Evolutionary conservation across 2,113 vertebrate species (phyloP), one percentile per base, ranked within the genome.

Genomic region (Nesoenas mayeri): DNA sequence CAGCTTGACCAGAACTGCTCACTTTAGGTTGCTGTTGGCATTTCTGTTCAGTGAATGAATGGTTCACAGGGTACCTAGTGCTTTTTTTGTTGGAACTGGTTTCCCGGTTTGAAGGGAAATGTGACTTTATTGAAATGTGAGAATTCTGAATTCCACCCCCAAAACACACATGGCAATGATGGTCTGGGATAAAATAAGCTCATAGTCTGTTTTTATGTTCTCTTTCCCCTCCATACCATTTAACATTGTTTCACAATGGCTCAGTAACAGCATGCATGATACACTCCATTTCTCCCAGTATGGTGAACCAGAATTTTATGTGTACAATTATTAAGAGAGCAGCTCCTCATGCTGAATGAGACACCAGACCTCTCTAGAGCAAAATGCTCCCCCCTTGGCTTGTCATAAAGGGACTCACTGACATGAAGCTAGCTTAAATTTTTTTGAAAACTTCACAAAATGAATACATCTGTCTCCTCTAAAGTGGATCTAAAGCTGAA

Each of bases 41-140:
- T 53, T 72, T 62, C 71, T 85, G 67, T 28, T 77, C 0, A 0
- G 38, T 3, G 62, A 91, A 56, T 1, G 10, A 67, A 54, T 4
- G 36, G 64, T 54, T 78, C 26, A 24, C 0, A 0, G 26, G 18
- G 18, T 12, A 28, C 4, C 20, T 26, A 22, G 17, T 7, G n/a
- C 8, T 79, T 70, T 90, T 70, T 22, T 40, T 12, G 9, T 25
- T 58, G 66, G 51, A n/a, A 34, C 9, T 34, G 34, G 11, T 69
- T 77, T 72, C 62, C 44, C 10, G 3, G 5, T 85, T 58, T 90
- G 72, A 79, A 57, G 62, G 53, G 71, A 96, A 82, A 72, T 1
- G 61, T 53, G 81, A 47, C 50, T 87, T 91, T 10, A 44, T 26
- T 28, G 36, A 85, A 74, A 89, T 6, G 21, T 3, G 2, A 67